phyloP scores from a whole-genome alignment of 2,797 vertebrate species.

The Octomys mimax region DNA sequence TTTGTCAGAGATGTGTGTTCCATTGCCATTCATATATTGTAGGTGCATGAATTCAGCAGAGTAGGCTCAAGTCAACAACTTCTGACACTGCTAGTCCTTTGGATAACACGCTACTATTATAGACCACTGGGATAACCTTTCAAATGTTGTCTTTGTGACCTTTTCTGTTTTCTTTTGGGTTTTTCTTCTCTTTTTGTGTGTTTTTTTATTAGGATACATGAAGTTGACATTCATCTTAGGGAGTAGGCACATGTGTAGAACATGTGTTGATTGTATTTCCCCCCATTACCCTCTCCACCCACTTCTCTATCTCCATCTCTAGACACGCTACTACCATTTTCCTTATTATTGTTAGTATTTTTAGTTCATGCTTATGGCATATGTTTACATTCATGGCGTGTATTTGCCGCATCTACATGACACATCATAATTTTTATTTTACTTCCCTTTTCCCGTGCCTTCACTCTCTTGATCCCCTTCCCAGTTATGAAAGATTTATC shows the following conservation, averaged over 20 bases:
- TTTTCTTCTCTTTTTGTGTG: neutral
- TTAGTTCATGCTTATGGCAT: neutral
- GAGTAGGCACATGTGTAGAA: neutral
- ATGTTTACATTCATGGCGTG: neutral
- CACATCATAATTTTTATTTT: neutral
- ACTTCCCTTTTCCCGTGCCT: neutral
- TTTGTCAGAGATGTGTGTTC: too few species aligned
- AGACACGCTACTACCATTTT: accelerated
- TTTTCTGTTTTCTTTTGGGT: neutral
- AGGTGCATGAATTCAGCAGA: too few species aligned
- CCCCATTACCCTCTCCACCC: neutral
- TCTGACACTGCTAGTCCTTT: too few species aligned
- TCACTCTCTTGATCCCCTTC: neutral
- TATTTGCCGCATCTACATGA: neutral
- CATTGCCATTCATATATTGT: too few species aligned
- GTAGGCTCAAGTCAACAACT: too few species aligned
- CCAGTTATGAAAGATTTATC: neutral
- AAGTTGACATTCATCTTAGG: neutral
- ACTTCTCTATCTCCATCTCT: neutral
- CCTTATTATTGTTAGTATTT: neutral
- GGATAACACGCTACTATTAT: too few species aligned
- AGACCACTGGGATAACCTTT: neutral
- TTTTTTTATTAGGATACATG: neutral
- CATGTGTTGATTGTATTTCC: neutral
- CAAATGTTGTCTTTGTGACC: neutral